phyloP scores from a whole-genome alignment of 2,797 vertebrate species.

The Epinephelus coioides region DNA sequence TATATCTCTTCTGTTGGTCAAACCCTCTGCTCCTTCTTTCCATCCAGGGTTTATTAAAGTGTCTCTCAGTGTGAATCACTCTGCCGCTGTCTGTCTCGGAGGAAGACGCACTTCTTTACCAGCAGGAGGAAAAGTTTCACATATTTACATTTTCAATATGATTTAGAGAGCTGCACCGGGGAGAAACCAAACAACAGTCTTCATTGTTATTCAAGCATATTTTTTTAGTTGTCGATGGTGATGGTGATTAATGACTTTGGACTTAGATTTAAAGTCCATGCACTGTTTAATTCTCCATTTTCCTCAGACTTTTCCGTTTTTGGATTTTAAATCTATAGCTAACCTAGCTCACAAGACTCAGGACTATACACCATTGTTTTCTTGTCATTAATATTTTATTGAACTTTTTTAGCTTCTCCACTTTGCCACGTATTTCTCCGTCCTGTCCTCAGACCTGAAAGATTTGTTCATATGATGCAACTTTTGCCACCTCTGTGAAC shows the following conservation, averaged over 20 bases:
- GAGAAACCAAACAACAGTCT: neutral
- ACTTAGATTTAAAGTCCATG: neutral
- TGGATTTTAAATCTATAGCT: no score
- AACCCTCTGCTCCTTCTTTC: neutral
- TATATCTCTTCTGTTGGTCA: neutral
- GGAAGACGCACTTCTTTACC: neutral
- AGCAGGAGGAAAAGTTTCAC: neutral
- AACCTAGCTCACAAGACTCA: no score
- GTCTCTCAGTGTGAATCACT: slow-evolving; percentile 2
- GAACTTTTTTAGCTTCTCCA: no score
- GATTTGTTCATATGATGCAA: no score
- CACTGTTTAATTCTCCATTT: no score
- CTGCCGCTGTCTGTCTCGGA: neutral
- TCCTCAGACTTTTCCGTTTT: no score
- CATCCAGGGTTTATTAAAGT: slow-evolving; percentile 18
- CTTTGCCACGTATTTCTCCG: no score
- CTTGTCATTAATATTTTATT: no score
- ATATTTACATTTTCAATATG: neutral
- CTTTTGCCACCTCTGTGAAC: no score
- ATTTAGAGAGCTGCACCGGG: neutral
- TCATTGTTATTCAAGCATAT: neutral
- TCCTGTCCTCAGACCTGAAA: no score
- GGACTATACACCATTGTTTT: no score
- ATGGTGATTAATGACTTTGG: neutral
- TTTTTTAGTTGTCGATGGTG: neutral